A percentile compares a stretch with the other conserved stretches of the same genome.
Evolutionary conservation across 2,113 vertebrate genomes (phyloP).

Genomic region (Amphiprion percula): DNA sequence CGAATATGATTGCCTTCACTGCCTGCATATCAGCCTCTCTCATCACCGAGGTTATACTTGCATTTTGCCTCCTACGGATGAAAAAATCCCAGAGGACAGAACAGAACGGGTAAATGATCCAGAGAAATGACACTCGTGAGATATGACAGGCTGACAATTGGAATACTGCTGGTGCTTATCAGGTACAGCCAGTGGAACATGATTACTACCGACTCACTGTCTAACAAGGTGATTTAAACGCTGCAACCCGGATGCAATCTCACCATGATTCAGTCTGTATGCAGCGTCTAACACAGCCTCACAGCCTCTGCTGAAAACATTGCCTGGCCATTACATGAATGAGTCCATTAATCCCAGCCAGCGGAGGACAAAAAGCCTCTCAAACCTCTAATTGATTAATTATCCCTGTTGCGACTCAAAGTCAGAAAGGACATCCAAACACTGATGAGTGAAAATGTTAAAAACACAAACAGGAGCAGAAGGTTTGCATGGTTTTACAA

Average conservation of each 20-base stretch:
- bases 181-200: constrained; percentile 45
- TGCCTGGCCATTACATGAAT: constrained; percentile 44
- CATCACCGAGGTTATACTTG: constrained; percentile 37
- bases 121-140: constrained; percentile 55
- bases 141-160: constrained; percentile 40
- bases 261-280: constrained; percentile 7
- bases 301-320: constrained; percentile 30
- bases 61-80: constrained; percentile 47
- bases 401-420: constrained; percentile 38
- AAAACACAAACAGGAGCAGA: constrained; percentile 24
- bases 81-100: constrained; percentile 32
- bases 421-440: constrained; percentile 39
- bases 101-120: constrained; percentile 55
- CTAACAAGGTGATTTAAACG: constrained; percentile 44
- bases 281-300: constrained; percentile 9
- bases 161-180: constrained; percentile 53
- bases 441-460: constrained; percentile 24
- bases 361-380: constrained; percentile 53
- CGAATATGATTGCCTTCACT: constrained; percentile 48
- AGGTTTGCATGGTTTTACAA: neutral
- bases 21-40: constrained; percentile 48
- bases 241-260: constrained; percentile 9
- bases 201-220: constrained; percentile 43
- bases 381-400: constrained; percentile 64
- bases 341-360: constrained; percentile 63